Base-by-base conservation (phyloP, 1,140 invertebrate genomes). In the Rhyacophila brunnea region DNA sequence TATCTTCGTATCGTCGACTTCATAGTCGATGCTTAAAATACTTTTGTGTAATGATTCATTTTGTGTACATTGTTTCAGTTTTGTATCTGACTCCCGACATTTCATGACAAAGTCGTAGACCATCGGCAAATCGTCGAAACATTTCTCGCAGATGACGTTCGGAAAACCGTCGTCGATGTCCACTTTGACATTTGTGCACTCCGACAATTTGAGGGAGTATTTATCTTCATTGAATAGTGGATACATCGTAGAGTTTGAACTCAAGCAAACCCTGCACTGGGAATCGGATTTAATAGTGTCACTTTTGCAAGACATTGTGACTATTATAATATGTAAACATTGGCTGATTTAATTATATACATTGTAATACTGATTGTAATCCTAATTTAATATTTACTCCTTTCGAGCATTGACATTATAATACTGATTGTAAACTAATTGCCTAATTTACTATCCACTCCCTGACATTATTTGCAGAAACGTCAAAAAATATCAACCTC, bases 81-180 rank as follows among this genome's bases (percentile, higher is more conserved):
- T 52, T n/a, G 48, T 19, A 15, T 63, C 61, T 14, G 55, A 42
- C 14, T 49, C 20, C 43, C 28, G 28, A 23, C 48, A 58, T 49
- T 51, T 58, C 7, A 36, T 18, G n/a, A 58, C 28, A 48, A 63
- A 58, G 10, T 20, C 28, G 14, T 58, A 54, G 2, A 46, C 50
- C 7, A 35, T 15, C 7, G 51, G 19, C 2, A 63, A 19, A 17
- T 45, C 35, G 6, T 48, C 6, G 2, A 32, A 19, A 43, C 60
- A 62, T 10, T 19, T 17, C 13, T 32, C 34, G 15, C 60, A 62
- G 11, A 62, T 47, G 6, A 18, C 23, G 9, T 17, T 17, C 9
- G 60, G 54, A 5, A 62, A 43, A 5, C 60, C 54, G 15, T 62
- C 60, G 18, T 40, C 48, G 20, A 32, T 46, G 10, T 14, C n/a